These are phyloP conservation scores for Thamnophis sirtalis DNA, from an alignment of 2,113 vertebrate species.

Conservation along the genomic window DNA sequence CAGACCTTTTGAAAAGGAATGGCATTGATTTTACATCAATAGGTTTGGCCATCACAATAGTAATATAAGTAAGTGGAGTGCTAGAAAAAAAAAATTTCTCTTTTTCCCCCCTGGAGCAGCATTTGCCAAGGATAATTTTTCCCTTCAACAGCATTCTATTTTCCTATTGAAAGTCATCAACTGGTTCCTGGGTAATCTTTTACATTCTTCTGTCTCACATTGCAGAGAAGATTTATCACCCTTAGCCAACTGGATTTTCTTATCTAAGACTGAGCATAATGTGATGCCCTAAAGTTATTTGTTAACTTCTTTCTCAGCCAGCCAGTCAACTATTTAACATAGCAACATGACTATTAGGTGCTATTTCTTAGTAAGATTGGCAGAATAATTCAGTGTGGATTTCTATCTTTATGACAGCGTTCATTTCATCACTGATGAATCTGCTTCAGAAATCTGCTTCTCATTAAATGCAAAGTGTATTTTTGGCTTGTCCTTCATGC, in stretches of 20 bases:
- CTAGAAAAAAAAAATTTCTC: neutral
- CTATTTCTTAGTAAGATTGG: neutral
- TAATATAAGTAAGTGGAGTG: neutral
- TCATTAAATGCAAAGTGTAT: neutral
- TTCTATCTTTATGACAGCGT: neutral
- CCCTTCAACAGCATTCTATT: neutral
- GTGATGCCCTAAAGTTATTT: constrained; percentile 17
- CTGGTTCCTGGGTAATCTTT: constrained; percentile 10
- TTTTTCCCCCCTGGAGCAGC: neutral
- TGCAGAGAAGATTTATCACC: constrained; percentile 22
- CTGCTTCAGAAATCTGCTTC: neutral
- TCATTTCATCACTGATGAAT: neutral
- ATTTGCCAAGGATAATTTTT: neutral
- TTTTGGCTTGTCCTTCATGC: neutral
- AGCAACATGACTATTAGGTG: constrained; percentile 9
- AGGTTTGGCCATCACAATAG: neutral
- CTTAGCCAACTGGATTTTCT: constrained; percentile 39
- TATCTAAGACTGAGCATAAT: constrained; percentile 9
- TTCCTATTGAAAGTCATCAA: constrained; percentile 16
- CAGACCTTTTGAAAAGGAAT: neutral
- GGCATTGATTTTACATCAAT: neutral
- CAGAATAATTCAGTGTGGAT: neutral
- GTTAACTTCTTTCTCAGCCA: neutral
- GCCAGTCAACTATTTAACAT: neutral
- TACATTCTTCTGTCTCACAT: constrained; percentile 16